Evolutionary conservation across 2,113 vertebrate species (phyloP), one percentile per base, ranked within the genome.

Genomic region (Gopherus flavomarginatus): DNA sequence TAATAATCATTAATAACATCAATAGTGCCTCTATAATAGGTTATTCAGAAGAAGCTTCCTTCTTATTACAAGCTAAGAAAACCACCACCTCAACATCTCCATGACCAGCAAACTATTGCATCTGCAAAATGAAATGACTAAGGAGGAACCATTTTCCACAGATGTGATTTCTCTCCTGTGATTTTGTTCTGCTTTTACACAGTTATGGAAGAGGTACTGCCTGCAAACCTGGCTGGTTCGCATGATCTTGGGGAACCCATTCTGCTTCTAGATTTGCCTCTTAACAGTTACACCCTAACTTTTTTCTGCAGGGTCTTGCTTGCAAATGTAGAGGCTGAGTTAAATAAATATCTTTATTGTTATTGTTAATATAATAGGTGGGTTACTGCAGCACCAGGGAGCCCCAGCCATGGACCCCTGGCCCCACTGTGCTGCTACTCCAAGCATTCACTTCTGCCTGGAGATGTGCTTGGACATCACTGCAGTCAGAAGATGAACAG

Each of bases 381-480:
- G 0, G 0, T 65, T 21, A 14, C 11, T 2, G 2, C 50, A 69
- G 17, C 62, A n/a, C 29, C 8, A n/a, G 16, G 8, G 62, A 69
- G 62, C 9, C 17, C 65, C 16, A 38, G 8, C 38, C 65, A 72
- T 38, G 19, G n/a, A 72, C 35, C 27, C 16, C 65, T 38, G 17
- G 8, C n/a, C 19, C 17, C 65, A n/a, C 4, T n/a, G n/a, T 72
- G n/a, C 19, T 38, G n/a, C 19, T 72, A 38, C 65, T 72, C 17
- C 22, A 38, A 72, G n/a, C 5, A 14, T 69, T 52, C 0, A 0
- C 65, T 88, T 47, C 84, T 91, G 35, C 22, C 56, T 50, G n/a
- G 26, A 79, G 19, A 83, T 1, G 29, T 69, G 31, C 4, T 0
- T 31, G 52, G 17, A 44, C 29, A 35, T 62, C 52, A 11, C 80